Base-by-base conservation (phyloP, 2,113 vertebrate genomes). In the Dolichotis patagonum region DNA sequence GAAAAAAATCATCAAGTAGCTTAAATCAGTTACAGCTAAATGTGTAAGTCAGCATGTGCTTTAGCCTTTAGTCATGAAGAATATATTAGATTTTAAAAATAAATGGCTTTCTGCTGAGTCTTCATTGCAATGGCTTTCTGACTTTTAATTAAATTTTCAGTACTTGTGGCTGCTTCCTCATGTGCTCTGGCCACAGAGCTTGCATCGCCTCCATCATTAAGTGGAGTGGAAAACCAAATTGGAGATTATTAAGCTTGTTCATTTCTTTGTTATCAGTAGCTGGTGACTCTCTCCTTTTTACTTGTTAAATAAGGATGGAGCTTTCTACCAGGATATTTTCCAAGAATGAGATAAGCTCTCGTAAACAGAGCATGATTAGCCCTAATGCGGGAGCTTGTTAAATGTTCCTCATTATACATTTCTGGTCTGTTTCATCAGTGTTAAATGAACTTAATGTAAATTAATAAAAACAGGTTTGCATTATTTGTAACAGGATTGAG, bases 31-130 rank as follows among this genome's bases (percentile, higher is more conserved):
- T 99, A 99, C 99, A 99, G 99, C 99, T 99, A 99, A 99, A 99
- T 98, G 98, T 99, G 99, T 98, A 99, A 99, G 99, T 99, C 99
- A 99, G 99, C 99, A 43, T 99, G 99, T 98, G 99, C 98, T 98
- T 98, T 99, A 99, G 99, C 98, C 99, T 98, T 98, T 98, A 98
- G 98, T 99, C 98, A 99, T 99, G 98, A 99, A 99, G 98, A 98
- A 99, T 99, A 99, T 99, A 99, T 99, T 99, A 99, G 99, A 99
- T 99, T 99, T 99, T 99, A 99, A 98, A 99, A 99, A 99, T 99
- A 99, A 99, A 99, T 99, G 99, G 98, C 99, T 99, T 99, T 99
- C 99, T 98, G 98, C 98, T 99, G 99, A 98, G 98, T 98, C 98
- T 98, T 99, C 98, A 99, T 99, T 99, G 98, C 97, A 93, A 96